A percentile compares a stretch with the other conserved stretches of the same genome.
Evolutionary conservation across 2,113 vertebrate species (phyloP).

Genomic region (Apeltes quadracus): DNA sequence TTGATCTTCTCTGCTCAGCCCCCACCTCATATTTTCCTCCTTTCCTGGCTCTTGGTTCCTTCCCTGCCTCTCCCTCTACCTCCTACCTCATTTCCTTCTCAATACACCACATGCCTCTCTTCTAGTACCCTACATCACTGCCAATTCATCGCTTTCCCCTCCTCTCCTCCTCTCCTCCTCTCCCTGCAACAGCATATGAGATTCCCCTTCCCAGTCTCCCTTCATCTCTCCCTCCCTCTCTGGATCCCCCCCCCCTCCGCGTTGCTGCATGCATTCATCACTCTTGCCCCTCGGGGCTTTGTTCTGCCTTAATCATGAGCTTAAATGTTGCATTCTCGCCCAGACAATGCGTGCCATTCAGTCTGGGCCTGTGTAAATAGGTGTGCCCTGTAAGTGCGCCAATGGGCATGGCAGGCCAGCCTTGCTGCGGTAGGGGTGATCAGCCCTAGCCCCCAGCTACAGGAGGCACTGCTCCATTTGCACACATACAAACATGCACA

Average conservation of each 20-base stretch:
- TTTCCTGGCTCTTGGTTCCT: conserved; percentile 18
- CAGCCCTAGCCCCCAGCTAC: conserved; percentile 63
- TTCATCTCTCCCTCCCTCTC: conserved; percentile 47
- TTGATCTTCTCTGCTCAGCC: conserved; percentile 26
- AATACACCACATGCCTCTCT: conserved; percentile 17
- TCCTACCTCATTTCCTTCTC: conserved; percentile 33
- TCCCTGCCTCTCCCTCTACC: conserved; percentile 18
- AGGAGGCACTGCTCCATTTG: conserved; percentile 47
- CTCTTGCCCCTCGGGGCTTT: conserved; percentile 74
- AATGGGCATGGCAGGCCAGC: conserved; percentile 71
- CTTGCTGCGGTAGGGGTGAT: conserved; percentile 60
- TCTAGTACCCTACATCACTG: conserved; percentile 30
- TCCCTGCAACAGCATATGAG: conserved; percentile 65
- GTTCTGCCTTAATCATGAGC: conserved; percentile 79
- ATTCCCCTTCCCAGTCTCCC: conserved; percentile 48
- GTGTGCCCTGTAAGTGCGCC: conserved; percentile 76
- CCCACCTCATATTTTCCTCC: conserved; percentile 25
- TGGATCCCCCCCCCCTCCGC: conserved; percentile 31
- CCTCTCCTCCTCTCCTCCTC: conserved; percentile 37
- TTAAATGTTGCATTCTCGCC: conserved; percentile 79
- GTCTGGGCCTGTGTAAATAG: conserved; percentile 75
- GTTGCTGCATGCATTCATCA: conserved; percentile 59
- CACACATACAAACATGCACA: conserved; percentile 50
- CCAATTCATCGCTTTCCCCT: conserved; percentile 34
- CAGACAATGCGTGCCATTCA: conserved; percentile 77